Base-by-base conservation (phyloP, 1,140 invertebrate species). In the Mylabris phalerata region DNA sequence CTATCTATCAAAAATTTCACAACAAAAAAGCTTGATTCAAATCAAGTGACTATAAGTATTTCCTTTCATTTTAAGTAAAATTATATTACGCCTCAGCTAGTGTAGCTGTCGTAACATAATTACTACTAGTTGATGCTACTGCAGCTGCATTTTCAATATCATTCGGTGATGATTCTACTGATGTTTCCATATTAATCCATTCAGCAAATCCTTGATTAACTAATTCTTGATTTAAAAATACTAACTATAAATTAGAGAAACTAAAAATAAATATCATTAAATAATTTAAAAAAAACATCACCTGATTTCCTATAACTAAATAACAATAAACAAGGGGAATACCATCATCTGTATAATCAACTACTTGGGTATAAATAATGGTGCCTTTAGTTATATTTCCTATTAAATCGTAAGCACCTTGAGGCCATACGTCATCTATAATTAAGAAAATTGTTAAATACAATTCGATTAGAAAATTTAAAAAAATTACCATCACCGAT, bases 291-390 rank as follows among this genome's bases (percentile, higher is more conserved):
- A 32, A 32, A 32, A 32, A 32, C 32, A 32, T 79, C 75, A 90
- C 89, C 80, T 85, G 81, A 59, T 82, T 80, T 66, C 80, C 80
- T 66, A 84, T 71, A 38, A 84, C 80, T 71, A 87, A 82, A 75
- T 88, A 92, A 55, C 93, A 81, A 71, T 89, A 83, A 60, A 93
- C 83, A 66, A 88, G 82, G 48, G 90, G 89, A 65, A 88, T 76
- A 47, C 84, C 86, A 61, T 83, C 81, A 63, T 88, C 84, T 60
- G 87, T 85, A 69, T 92, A 91, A 60, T 84, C 88, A 62, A 86
- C 86, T 59, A 96, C 83, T 77, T 93, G 87, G 58, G 92, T 92
- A 80, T 93, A 90, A 59, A 93, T 80, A 63, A 93, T 78, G 69
- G 87, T 83, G 54, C 86, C 86, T 65, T 82, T 82, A 55, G 89